Base-by-base conservation (phyloP, 2,797 vertebrate genomes). In the Lepus townsendii region DNA sequence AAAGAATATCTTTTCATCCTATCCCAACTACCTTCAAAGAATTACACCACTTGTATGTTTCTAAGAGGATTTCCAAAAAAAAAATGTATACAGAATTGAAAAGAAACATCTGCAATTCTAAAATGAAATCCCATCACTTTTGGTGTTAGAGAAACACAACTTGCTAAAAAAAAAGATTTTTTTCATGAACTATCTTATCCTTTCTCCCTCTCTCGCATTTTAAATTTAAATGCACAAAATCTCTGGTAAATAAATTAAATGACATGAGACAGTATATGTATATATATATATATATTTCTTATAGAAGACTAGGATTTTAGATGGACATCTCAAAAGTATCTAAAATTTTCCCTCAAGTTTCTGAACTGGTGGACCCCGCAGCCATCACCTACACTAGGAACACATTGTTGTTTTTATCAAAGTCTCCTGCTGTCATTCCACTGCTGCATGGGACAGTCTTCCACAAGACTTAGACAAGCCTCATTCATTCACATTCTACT, bases 391-490 rank as follows among this genome's bases (percentile, higher is more conserved):
- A 93, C 96, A 96, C 0, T 62, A 96, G 92, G 95, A 95, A 96
- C 96, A 83, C 71, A 96, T 76, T 97, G 97, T 91, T 94, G 97
- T 96, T 97, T 97, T 92, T 87, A 80, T 86, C 95, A 89, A 89
- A 97, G 95, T 93, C 95, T 96, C 97, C 95, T 97, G 90, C 95
- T 97, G 97, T 90, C 95, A 95, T 97, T 97, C 96, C 94, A 97
- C 94, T 97, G 97, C 95, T 98, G 95, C 97, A 97, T 92, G 98
- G 98, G 98, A 98, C 98, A 97, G 98, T 98, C 96, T 98, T 98
- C 95, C 97, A 94, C 89, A 97, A 97, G 97, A 97, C 98, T 98
- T 98, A 97, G 96, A 97, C 97, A 98, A 97, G 96, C 76, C 98
- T 97, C 96, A 97, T 98, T 98, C 97, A 96, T 98, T 97, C 94